These are phyloP conservation scores for Pilophorus perplexus DNA, from an alignment of 2,888 invertebrate genomes.

Conservation along the genomic window DNA sequence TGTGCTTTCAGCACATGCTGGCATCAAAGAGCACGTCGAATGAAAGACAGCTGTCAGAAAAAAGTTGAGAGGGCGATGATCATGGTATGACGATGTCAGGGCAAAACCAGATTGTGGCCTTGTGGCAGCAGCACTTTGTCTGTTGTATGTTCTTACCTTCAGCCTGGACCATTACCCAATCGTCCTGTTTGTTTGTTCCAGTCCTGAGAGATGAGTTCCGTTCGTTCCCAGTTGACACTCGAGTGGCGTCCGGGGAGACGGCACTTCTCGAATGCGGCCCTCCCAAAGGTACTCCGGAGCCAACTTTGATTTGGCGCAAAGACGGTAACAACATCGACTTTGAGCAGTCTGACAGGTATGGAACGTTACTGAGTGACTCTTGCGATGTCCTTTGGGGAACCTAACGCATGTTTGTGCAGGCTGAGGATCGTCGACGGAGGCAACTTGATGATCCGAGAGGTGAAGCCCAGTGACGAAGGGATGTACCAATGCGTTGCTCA, in stretches of 20 bases:
- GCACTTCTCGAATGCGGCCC: slow-evolving; percentile 89
- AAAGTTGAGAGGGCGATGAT: too few relatives aligned
- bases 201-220: slow-evolving; percentile 95
- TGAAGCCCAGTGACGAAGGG: slow-evolving; percentile 84
- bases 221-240: slow-evolving; percentile 81
- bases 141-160: too few relatives aligned
- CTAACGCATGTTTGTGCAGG: too few relatives aligned
- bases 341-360: slow-evolving; percentile 59
- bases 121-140: too few relatives aligned
- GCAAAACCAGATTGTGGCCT: too few relatives aligned
- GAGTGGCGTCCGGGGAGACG: slow-evolving; percentile 89
- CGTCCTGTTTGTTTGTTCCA: slow-evolving; percentile 55
- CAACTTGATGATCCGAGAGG: slow-evolving; percentile 85
- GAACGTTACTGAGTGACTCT: not conserved
- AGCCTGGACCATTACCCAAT: too few relatives aligned
- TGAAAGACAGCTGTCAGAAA: too few relatives aligned
- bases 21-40: too few relatives aligned
- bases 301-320: slow-evolving; percentile 88
- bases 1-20: too few relatives aligned
- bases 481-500: slow-evolving; percentile 88
- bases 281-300: slow-evolving; percentile 93
- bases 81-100: too few relatives aligned
- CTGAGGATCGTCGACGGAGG: slow-evolving; percentile 82
- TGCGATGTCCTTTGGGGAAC: too few relatives aligned
- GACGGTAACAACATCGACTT: slow-evolving; percentile 64